Percentiles rank a stretch among this genome's conserved stretches.
Conservation (phyloP, 1,140 invertebrate species). For the Portunus trituberculatus region DNA sequence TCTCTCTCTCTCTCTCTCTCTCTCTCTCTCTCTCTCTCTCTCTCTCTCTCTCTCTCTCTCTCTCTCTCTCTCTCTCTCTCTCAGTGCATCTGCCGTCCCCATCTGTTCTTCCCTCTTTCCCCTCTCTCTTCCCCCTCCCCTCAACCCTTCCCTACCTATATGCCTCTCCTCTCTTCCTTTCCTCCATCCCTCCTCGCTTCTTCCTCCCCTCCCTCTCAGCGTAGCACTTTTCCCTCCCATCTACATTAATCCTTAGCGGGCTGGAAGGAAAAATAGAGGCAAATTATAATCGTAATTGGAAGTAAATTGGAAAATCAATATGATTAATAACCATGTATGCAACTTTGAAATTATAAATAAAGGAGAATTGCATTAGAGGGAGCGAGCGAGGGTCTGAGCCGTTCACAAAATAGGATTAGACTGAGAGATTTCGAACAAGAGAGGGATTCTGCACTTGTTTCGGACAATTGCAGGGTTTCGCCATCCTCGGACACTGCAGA, state of each 20-base stretch:
- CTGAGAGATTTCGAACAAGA: constrained; percentile 34
- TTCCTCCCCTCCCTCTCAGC: not conserved
- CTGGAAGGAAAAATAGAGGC: constrained; percentile 68
- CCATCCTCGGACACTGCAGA: no score
- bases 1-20: not conserved
- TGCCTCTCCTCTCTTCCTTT: not conserved
- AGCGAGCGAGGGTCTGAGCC: constrained; percentile 62
- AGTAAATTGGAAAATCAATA: constrained; percentile 76
- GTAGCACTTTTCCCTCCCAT: constrained; percentile 55
- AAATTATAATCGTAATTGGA: constrained; percentile 76
- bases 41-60: not conserved
- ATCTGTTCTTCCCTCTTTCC: not conserved
- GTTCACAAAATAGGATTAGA: constrained; percentile 68
- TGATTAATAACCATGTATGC: constrained; percentile 76
- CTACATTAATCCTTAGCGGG: constrained; percentile 70
- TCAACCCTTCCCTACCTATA: not conserved
- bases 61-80: not conserved
- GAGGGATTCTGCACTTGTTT: constrained; percentile 35
- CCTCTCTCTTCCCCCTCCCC: not conserved
- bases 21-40: not conserved
- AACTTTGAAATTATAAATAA: constrained; percentile 77
- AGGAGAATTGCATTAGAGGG: constrained; percentile 76
- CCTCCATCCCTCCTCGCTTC: not conserved
- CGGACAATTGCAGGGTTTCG: no score
- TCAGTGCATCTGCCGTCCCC: not conserved